Conservation (phyloP, 2,797 vertebrate species). For the Pitangus sulphuratus region DNA sequence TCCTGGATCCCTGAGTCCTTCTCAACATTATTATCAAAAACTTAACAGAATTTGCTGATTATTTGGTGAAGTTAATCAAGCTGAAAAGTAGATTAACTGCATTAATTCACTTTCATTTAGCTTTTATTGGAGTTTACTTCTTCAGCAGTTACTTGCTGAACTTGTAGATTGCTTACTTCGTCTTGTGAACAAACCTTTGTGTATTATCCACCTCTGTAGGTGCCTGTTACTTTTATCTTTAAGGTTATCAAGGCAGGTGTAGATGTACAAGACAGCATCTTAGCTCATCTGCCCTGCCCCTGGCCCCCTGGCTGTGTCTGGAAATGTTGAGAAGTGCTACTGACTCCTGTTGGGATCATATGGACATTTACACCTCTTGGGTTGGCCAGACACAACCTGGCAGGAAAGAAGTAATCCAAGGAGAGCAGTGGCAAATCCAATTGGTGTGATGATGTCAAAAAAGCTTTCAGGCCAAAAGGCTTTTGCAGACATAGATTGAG, state of each 20-base stretch:
- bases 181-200: neutral
- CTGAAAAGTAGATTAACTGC: neutral
- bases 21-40: neutral
- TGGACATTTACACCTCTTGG: neutral
- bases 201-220: neutral
- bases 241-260: neutral
- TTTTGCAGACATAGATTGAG: neutral
- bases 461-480: neutral
- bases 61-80: slow-evolving; percentile 6
- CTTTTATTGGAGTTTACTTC: neutral
- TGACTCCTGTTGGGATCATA: neutral
- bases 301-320: neutral
- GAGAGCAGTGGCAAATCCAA: neutral
- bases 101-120: neutral
- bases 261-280: neutral
- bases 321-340: neutral
- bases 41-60: neutral
- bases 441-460: neutral
- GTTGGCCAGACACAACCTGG: neutral
- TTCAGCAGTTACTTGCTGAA: neutral
- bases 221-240: rapidly evolving
- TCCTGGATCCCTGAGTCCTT: neutral
- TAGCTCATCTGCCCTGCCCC: neutral
- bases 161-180: neutral
- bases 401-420: neutral